Base-by-base conservation (phyloP, 2,888 invertebrate genomes). In the Hanleya hanleyi region DNA sequence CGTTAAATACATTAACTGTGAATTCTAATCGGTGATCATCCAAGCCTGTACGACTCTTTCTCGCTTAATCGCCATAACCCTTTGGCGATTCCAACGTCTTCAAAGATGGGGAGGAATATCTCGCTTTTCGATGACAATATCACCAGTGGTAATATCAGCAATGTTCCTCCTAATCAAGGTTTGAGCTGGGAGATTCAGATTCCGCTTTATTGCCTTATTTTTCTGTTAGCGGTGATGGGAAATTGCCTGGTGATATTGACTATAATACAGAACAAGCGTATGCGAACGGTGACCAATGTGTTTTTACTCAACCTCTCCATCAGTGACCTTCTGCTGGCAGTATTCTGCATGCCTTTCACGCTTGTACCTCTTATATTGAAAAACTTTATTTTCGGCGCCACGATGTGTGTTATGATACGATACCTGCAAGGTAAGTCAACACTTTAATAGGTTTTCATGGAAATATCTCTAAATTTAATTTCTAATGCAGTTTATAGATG, bases 291-390 rank as follows among this genome's bases (percentile, higher is more conserved):
- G 47, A 92, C 92, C 32, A 92, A 92, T 80, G 90, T 92, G 36
- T 92, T 92, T 79, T 84, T 92, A 18, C 80, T 91, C 18, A 90
- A 91, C 86, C 83, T 92, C 81, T 93, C 94, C 65, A 92, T 94
- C 49, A 93, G 94, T 66, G 96, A 96, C 86, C 92, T 96, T 74
- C 92, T 96, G 65, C 92, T 96, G 64, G 95, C 95, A 0, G 95
- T 96, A 0, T 94, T 96, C 87, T 96, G 96, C 86, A 94, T 96
- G 92, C 95, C 95, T 0, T 94, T 95, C 83, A 95, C 94, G 0
- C 91, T 95, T 49, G 92, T 94, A 50, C 94, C 94, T 1, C 92
- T 93, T 15, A 90, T 94, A 64, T 91, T 94, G 75, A 90, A 93
- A 76, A 93, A 94, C 85, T 94, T 94, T 89, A 93, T 95, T 79